Conservation (phyloP, 2,113 vertebrate genomes). For the Platycercus adscitus region DNA sequence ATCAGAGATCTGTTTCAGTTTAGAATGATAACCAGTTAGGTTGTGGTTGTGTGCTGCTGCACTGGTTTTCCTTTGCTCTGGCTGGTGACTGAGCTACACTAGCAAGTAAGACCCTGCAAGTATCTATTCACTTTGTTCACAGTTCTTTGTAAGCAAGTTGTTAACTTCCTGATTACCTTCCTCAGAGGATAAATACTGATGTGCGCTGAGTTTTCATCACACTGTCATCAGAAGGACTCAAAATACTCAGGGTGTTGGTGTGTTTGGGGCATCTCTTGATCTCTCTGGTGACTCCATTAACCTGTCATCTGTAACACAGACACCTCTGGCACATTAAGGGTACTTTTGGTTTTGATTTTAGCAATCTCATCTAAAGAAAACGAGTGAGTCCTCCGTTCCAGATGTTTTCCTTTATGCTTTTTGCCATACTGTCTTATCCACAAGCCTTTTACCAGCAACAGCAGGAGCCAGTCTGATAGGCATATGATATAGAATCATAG, state of each 20-base stretch:
- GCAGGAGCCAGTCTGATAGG: background rate
- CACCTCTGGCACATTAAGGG: background rate
- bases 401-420: background rate
- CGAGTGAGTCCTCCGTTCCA: background rate
- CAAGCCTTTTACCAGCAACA: background rate
- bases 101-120: background rate
- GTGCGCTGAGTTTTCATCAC: background rate
- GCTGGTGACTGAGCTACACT: background rate
- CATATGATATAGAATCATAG: background rate
- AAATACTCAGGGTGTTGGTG: background rate
- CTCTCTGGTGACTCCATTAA: background rate
- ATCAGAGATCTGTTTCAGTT: conserved; percentile 35
- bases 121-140: background rate
- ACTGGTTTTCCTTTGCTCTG: background rate
- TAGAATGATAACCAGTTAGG: background rate
- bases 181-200: background rate
- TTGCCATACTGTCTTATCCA: background rate
- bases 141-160: background rate
- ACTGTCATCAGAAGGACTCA: background rate
- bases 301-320: background rate
- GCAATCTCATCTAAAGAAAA: background rate
- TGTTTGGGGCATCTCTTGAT: background rate
- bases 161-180: background rate
- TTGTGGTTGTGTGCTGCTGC: background rate
- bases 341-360: background rate